Percentiles rank a stretch among this genome's conserved stretches.
phyloP scores from a whole-genome alignment of 2,113 vertebrate species.

The Chlamydotis undulata region DNA sequence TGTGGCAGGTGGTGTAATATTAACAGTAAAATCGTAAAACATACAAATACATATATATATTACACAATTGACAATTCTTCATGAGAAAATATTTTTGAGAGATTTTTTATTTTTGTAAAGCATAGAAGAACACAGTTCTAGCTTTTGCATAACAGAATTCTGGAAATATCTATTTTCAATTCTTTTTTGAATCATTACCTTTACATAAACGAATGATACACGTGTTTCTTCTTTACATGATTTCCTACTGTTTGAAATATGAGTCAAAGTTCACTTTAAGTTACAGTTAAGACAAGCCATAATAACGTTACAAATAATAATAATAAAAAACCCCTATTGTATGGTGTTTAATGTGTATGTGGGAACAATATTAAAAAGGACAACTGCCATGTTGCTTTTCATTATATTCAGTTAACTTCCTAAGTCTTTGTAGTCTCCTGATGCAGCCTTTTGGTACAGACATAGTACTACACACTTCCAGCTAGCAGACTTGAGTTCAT shows the following conservation, averaged over 20 bases:
- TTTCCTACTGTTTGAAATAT: neutral
- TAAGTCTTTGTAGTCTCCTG: neutral
- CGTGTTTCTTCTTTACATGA: neutral
- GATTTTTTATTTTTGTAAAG: neutral
- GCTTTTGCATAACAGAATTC: neutral
- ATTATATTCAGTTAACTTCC: neutral
- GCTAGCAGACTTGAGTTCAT: neutral
- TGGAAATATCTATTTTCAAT: neutral
- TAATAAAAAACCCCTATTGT: neutral
- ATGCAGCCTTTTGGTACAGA: neutral
- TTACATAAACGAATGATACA: neutral
- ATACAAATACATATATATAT: neutral
- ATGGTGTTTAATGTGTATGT: neutral
- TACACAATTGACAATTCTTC: neutral
- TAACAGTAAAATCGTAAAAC: neutral
- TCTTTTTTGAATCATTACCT: neutral
- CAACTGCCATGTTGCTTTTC: neutral
- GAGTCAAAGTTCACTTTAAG: neutral
- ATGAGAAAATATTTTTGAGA: neutral
- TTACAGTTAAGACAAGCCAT: neutral
- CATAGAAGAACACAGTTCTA: neutral
- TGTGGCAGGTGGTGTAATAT: neutral
- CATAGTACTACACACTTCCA: neutral
- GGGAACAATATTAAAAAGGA: neutral
- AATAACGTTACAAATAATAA: neutral